A percentile compares a stretch with the other conserved stretches of the same genome.
Evolutionary conservation across 2,797 vertebrate species (phyloP).

Genomic region (Anguilla megastoma): DNA sequence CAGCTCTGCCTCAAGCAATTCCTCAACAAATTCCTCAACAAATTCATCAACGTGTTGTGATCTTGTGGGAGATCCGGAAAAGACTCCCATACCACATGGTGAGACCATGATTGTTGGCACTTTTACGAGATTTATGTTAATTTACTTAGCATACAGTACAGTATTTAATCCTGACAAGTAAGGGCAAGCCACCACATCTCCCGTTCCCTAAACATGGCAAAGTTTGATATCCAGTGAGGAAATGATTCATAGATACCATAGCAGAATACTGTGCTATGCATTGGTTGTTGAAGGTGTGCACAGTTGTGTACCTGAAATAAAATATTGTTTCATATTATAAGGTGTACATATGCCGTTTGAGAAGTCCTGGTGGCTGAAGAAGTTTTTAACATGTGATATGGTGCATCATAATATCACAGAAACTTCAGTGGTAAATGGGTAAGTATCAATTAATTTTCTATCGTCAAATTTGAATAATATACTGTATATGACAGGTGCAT

Average conservation of each 20-base stretch:
- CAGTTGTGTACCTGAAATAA: background rate
- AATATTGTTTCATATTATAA: background rate
- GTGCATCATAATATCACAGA: conserved; percentile 19
- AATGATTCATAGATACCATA: background rate
- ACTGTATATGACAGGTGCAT: background rate
- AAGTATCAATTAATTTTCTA: background rate
- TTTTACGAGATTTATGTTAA: background rate
- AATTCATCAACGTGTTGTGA: conserved; percentile 29
- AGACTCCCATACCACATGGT: conserved; percentile 25
- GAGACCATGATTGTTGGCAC: background rate
- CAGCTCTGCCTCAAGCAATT: conserved; percentile 32
- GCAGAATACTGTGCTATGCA: background rate
- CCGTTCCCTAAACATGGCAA: background rate
- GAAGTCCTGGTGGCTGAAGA: conserved; percentile 40
- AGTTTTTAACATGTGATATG: conserved; percentile 34
- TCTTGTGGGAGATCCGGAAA: conserved; percentile 27
- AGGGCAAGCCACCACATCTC: too few relatives aligned
- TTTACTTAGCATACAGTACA: background rate
- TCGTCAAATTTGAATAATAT: background rate
- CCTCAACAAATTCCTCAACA: conserved; percentile 23
- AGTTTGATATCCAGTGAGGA: background rate
- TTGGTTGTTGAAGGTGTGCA: background rate
- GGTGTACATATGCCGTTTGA: conserved; percentile 38
- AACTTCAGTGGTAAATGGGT: conserved; percentile 23
- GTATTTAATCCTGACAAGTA: background rate